phyloP scores from a whole-genome alignment of 2,113 vertebrate genomes.

The Cyphomyrus discorhynchus region DNA sequence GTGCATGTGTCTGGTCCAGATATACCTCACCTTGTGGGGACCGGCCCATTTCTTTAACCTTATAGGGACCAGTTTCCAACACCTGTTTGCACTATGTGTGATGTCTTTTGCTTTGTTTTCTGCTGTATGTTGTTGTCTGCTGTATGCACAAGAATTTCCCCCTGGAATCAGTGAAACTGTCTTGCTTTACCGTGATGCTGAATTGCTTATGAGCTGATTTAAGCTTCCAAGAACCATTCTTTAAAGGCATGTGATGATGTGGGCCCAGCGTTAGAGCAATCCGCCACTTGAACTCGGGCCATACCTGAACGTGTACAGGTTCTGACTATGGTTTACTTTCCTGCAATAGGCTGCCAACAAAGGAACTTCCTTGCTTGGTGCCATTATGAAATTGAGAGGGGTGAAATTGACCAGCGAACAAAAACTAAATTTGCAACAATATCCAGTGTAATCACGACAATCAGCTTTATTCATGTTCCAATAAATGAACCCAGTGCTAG shows the following conservation, averaged over 20 bases:
- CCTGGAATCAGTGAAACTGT: background rate
- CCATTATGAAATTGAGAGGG: background rate
- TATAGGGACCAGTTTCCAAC: too few relatives aligned
- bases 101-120: background rate
- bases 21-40: background rate
- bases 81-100: background rate
- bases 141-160: background rate
- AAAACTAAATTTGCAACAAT: background rate
- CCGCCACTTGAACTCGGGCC: background rate
- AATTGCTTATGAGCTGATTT: too few relatives aligned
- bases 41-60: too few relatives aligned
- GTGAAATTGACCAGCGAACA: background rate
- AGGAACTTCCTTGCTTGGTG: background rate
- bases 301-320: background rate
- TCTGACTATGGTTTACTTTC: background rate
- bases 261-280: background rate
- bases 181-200: too few relatives aligned
- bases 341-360: background rate
- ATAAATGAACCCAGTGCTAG: background rate
- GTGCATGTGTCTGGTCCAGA: background rate
- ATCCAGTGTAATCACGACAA: background rate
- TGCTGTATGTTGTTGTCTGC: too few relatives aligned
- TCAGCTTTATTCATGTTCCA: background rate
- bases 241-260: too few relatives aligned
- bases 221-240: too few relatives aligned